phyloP scores from a whole-genome alignment of 2,113 vertebrate species.

The Nothocercus nigrocapillus region DNA sequence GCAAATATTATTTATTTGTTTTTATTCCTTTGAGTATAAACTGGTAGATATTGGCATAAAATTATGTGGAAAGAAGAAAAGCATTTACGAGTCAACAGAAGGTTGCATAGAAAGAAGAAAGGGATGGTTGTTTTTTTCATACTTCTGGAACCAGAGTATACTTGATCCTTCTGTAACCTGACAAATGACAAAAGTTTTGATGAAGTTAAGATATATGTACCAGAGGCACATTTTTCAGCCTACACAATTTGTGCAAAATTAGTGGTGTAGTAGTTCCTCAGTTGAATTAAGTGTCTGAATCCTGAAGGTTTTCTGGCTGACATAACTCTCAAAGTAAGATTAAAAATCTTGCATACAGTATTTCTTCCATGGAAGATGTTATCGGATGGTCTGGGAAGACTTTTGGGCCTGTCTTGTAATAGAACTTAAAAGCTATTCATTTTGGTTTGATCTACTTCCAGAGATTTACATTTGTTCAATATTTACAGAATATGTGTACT shows the following conservation, averaged over 20 bases:
- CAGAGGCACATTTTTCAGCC: too few species aligned
- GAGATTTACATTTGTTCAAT: not conserved
- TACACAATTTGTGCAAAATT: not conserved
- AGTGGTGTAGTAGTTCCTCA: not conserved
- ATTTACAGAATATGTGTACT: not conserved
- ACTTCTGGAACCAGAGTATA: not conserved
- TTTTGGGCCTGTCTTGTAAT: not conserved
- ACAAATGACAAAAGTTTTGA: not conserved
- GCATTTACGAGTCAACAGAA: not conserved
- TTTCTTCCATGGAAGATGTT: not conserved
- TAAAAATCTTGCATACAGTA: not conserved
- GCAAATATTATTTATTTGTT: not conserved
- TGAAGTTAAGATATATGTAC: not conserved
- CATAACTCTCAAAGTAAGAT: not conserved
- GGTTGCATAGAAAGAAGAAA: rapidly evolving
- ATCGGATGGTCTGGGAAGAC: not conserved
- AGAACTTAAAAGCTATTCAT: not conserved
- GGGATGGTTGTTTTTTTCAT: rapidly evolving
- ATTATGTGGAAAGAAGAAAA: not conserved
- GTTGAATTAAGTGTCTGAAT: not conserved
- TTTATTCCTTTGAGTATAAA: not conserved
- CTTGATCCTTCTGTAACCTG: not conserved
- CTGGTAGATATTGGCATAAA: not conserved
- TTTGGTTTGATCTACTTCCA: not conserved
- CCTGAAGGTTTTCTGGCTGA: not conserved